Base-by-base conservation (phyloP, 2,888 invertebrate species). In the Zygaena filipendulae region DNA sequence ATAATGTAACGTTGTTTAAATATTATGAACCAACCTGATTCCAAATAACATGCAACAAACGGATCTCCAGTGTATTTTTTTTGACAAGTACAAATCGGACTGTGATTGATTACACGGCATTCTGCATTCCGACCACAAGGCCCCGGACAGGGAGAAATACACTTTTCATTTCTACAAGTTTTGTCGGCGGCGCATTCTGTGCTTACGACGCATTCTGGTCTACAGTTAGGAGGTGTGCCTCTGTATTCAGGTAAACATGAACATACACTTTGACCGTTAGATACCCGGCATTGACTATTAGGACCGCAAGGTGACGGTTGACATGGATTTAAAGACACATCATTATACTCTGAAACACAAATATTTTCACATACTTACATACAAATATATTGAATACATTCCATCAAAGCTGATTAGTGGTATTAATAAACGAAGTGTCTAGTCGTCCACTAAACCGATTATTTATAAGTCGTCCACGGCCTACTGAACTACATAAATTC, bases 191-290 rank as follows among this genome's bases (percentile, higher is more conserved):
- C 53, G 52, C 89, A 88, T 61, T 88, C 88, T 12, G 86, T 74
- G 47, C 86, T 88, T 9, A 86, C 82, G n/a, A 84, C 83, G 62
- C 88, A 88, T 62, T 87, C 87, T n/a, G 88, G 88, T 44, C 87
- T 77, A 52, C 88, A 89, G 45, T 84, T 83, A 32, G 87, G 87
- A 25, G 90, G 88, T 30, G 84, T 81, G 11, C 89, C 90, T 25
- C 77, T 70, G 45, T 84, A 88, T 35, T 83, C 84, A 7, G 86
- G 84, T 34, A 87, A 61, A 55, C 91, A 91, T 3, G 87, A 86
- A 56, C 90, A 90, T 18, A 86, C 84, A 29, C 86, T 86, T 63
- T 85, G 82, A 8, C 72, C 81, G 47, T 84, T 84, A 25, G 72
- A 57, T 36, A 82, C 68, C 34, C 72, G 66, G 46, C 86, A 86